phyloP scores from a whole-genome alignment of 2,888 invertebrate species.

The Amphipyra berbera region DNA sequence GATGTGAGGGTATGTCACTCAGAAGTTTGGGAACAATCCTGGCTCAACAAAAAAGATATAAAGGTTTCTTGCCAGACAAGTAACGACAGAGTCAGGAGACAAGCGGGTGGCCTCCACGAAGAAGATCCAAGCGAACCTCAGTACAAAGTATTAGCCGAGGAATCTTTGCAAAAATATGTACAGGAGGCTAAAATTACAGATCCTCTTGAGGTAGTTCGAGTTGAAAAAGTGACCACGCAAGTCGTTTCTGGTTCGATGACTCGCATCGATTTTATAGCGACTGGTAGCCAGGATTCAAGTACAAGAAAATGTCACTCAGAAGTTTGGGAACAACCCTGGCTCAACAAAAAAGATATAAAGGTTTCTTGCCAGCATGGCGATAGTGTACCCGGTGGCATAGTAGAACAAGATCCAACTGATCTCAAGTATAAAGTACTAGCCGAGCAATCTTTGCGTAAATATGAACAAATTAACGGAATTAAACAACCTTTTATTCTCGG shows the following conservation, averaged over 20 bases:
- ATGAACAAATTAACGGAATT: slow-evolving; percentile 41
- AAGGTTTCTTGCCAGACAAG: slow-evolving; percentile 63
- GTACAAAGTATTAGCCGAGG: slow-evolving; percentile 54
- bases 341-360: no score
- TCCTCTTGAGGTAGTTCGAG: slow-evolving; percentile 33
- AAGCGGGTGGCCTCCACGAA: no score
- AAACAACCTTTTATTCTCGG: slow-evolving; percentile 31
- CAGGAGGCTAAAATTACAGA: slow-evolving; percentile 22
- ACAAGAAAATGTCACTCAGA: no score
- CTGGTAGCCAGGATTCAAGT: neutral
- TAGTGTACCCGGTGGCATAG: neutral
- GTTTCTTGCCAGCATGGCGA: no score
- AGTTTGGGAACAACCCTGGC: no score
- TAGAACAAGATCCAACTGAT: slow-evolving; percentile 48
- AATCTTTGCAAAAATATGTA: slow-evolving; percentile 57
- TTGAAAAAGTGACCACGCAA: slow-evolving; percentile 58
- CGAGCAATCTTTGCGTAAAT: slow-evolving; percentile 61
- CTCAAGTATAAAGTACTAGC: slow-evolving; percentile 55
- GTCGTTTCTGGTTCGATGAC: slow-evolving; percentile 60
- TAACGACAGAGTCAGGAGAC: no score
- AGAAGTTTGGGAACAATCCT: slow-evolving; percentile 11
- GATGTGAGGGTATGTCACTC: slow-evolving; percentile 12
- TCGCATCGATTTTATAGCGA: slow-evolving; percentile 36
- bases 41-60: slow-evolving; percentile 50
- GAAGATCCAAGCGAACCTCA: slow-evolving; percentile 51